A percentile compares a stretch with the other conserved stretches of the same genome.
These are phyloP conservation scores for Rafetus swinhoei DNA, from an alignment of 2,113 vertebrate species.

Conservation along the genomic window DNA sequence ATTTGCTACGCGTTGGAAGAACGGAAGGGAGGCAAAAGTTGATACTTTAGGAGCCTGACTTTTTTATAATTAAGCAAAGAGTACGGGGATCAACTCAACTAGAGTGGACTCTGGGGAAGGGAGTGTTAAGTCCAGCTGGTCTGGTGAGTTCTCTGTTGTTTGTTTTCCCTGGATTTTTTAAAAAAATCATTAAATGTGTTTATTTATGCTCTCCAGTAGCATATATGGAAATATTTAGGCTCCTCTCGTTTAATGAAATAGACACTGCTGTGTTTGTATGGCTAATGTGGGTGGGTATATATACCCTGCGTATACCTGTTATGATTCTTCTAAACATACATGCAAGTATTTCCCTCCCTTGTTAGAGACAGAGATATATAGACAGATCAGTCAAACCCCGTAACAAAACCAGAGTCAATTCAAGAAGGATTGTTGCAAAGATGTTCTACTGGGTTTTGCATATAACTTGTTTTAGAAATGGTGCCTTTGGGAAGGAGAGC, in stretches of 20 bases:
- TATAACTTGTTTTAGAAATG: constrained; percentile 62
- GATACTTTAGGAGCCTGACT: neutral
- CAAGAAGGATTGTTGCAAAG: constrained; percentile 43
- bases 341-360: rapidly evolving
- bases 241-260: neutral
- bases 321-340: neutral
- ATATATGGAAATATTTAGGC: neutral
- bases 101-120: constrained; percentile 32
- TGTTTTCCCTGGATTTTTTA: neutral
- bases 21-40: constrained; percentile 32
- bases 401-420: neutral
- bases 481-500: constrained; percentile 18
- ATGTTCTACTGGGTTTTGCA: neutral
- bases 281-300: neutral
- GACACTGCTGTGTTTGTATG: neutral
- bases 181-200: neutral
- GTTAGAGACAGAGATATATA: neutral
- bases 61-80: neutral
- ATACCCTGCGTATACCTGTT: neutral
- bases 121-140: constrained; percentile 66
- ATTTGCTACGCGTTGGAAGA: constrained; percentile 55
- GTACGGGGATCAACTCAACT: constrained; percentile 35
- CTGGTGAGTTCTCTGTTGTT: constrained; percentile 69
- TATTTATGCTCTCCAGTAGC: neutral
- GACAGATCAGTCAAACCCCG: neutral